phyloP scores from a whole-genome alignment of 2,888 invertebrate species.

The Pardosa pseudoannulata region DNA sequence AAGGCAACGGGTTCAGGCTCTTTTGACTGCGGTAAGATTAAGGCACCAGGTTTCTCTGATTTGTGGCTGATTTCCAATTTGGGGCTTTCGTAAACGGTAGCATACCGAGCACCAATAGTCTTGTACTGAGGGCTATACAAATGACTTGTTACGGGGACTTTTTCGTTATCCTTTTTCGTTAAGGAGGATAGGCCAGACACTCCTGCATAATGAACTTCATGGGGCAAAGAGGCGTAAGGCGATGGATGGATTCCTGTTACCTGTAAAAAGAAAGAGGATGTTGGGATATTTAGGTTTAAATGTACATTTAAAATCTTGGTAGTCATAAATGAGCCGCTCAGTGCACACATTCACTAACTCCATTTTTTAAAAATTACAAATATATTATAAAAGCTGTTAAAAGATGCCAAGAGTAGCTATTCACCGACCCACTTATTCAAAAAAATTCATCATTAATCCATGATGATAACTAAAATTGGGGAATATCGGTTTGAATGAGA shows the following conservation, averaged over 20 bases:
- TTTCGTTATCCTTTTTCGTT: neutral
- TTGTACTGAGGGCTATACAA: constrained; percentile 15
- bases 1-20: neutral
- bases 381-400: too few species aligned
- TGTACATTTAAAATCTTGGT: too few species aligned
- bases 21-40: constrained; percentile 30
- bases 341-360: too few species aligned
- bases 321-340: too few species aligned
- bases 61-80: neutral
- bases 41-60: constrained; percentile 21
- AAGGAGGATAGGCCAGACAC: constrained; percentile 13
- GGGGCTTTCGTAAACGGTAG: neutral
- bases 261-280: neutral
- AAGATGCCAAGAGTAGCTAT: too few species aligned
- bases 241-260: constrained; percentile 22
- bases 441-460: too few species aligned
- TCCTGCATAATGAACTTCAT: neutral
- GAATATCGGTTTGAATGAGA: too few species aligned
- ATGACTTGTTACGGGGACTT: neutral
- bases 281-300: neutral
- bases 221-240: constrained; percentile 2
- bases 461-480: too few species aligned
- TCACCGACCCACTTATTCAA: too few species aligned
- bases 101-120: neutral
- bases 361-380: too few species aligned